Evolutionary conservation across 2,797 vertebrate genomes (phyloP).

Genomic region (Aselliscus stoliczkanus): DNA sequence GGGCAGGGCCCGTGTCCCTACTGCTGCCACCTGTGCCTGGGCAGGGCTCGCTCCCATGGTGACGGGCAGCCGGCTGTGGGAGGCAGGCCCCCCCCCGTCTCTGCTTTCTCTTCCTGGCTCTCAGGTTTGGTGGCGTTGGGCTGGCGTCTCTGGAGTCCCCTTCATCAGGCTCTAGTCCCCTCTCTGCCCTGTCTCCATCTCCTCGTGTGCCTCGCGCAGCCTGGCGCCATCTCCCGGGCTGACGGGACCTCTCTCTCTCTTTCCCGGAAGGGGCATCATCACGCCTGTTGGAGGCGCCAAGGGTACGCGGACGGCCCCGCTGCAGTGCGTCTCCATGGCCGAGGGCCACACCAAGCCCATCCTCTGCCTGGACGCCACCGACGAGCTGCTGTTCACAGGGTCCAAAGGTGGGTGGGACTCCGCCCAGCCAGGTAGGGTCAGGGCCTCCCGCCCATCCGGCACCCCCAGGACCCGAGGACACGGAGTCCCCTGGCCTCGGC

Average conservation of each 20-base stretch:
- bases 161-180: neutral
- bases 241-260: conserved; percentile 52
- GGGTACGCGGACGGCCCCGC: conserved; percentile 90
- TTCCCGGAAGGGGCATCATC: conserved; percentile 91
- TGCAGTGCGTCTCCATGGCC: conserved; percentile 94
- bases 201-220: accelerated
- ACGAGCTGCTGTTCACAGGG: conserved; percentile 95
- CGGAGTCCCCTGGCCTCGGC: neutral
- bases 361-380: conserved; percentile 95
- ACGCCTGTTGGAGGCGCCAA: conserved; percentile 92
- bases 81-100: neutral
- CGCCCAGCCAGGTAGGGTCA: accelerated
- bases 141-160: neutral
- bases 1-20: neutral
- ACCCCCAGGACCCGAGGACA: neutral
- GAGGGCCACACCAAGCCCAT: conserved; percentile 98
- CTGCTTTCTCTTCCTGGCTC: accelerated
- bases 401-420: conserved; percentile 89
- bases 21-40: neutral
- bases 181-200: neutral
- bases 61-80: neutral
- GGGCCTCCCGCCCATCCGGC: neutral
- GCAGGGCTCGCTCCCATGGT: neutral
- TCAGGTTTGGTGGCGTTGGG: neutral
- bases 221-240: neutral